These are phyloP conservation scores for Gryllus longicercus DNA, from an alignment of 2,888 invertebrate genomes.

Conservation along the genomic window DNA sequence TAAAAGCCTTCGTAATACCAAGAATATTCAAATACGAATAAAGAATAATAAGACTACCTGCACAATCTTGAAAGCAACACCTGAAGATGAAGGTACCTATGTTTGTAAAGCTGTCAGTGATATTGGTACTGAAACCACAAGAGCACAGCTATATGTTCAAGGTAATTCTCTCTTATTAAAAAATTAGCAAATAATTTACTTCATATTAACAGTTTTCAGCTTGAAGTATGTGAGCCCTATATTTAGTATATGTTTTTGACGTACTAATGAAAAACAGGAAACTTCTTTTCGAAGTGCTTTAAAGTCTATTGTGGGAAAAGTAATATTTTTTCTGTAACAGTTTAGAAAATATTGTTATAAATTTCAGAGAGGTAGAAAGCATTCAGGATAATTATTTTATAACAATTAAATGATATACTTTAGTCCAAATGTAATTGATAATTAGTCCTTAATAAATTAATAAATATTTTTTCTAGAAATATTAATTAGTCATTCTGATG, in stretches of 20 bases:
- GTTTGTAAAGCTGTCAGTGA: constrained; percentile 83
- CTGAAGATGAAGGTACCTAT: constrained; percentile 70
- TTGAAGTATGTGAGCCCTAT: no score
- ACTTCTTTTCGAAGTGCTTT: no score
- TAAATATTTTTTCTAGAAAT: neutral
- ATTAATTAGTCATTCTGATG: no score
- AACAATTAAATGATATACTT: no score
- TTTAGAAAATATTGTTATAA: no score
- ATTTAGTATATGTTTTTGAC: no score
- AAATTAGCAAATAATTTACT: neutral
- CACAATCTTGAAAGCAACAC: constrained; percentile 61
- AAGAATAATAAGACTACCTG: constrained; percentile 69
- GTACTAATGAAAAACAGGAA: no score
- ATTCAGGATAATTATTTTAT: no score
- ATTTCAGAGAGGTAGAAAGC: no score
- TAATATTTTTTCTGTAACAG: no score
- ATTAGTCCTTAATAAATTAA: neutral
- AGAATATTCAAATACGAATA: constrained; percentile 67
- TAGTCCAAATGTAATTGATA: neutral
- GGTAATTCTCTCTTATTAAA: constrained; percentile 42
- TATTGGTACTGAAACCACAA: constrained; percentile 74
- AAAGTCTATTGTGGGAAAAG: no score
- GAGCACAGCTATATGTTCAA: constrained; percentile 71
- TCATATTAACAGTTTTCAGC: neutral
- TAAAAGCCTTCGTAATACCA: constrained; percentile 70